Evolutionary conservation across 2,113 vertebrate species (phyloP).

Genomic region (Alces alces): DNA sequence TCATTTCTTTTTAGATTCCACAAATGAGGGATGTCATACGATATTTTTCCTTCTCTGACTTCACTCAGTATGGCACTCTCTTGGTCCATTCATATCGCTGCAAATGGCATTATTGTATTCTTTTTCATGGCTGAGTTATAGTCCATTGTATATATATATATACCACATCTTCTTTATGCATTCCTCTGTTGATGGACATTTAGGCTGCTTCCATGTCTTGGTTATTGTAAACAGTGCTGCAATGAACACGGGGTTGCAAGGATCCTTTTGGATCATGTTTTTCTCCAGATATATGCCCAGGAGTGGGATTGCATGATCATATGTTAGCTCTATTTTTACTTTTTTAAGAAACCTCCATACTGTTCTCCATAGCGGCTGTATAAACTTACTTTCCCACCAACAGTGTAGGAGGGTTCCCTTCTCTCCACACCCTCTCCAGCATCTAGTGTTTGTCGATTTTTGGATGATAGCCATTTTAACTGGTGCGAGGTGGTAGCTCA

Average conservation of each 20-base stretch:
- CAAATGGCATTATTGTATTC: neutral
- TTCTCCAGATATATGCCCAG: neutral
- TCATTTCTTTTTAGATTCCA: neutral
- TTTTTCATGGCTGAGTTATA: neutral
- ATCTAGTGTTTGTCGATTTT: neutral
- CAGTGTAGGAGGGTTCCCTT: neutral
- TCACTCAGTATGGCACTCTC: neutral
- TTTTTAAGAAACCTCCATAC: neutral
- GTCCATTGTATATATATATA: neutral
- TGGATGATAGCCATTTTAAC: neutral
- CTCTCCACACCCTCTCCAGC: neutral
- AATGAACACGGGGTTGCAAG: neutral
- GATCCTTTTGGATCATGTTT: neutral
- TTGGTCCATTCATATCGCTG: neutral
- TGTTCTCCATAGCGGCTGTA: neutral
- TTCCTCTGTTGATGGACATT: neutral
- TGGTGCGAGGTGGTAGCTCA: neutral
- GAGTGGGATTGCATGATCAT: neutral
- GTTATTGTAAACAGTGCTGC: neutral
- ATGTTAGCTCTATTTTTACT: neutral
- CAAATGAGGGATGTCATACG: neutral
- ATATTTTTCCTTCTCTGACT: neutral
- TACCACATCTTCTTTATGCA: neutral
- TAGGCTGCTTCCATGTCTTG: neutral
- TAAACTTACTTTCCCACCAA: neutral